A percentile compares a stretch with the other conserved stretches of the same genome.
phyloP scores from a whole-genome alignment of 2,113 vertebrate species.

The Microcebus murinus region DNA sequence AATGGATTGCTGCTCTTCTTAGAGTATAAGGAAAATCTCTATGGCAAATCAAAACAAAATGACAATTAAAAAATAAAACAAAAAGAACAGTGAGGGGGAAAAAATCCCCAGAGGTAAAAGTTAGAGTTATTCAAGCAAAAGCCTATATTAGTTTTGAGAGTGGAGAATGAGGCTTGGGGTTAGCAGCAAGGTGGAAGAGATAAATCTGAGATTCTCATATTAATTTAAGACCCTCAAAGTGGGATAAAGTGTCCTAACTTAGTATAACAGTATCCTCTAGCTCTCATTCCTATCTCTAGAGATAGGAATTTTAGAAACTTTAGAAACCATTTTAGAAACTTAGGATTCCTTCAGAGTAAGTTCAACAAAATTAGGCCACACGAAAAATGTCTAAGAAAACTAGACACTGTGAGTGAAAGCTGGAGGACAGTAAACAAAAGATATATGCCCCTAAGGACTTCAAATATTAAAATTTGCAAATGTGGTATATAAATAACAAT shows the following conservation, averaged over 20 bases:
- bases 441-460: not conserved
- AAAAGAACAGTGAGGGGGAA: not conserved
- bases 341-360: not conserved
- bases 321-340: not conserved
- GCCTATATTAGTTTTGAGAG: not conserved
- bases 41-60: not conserved
- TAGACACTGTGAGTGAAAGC: not conserved
- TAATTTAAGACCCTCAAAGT: not conserved
- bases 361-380: not conserved
- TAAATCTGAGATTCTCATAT: not conserved
- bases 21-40: not conserved
- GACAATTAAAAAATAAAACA: not conserved
- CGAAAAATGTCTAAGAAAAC: not conserved
- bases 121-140: not conserved
- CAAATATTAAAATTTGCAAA: not conserved
- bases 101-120: not conserved
- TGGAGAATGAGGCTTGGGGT: not conserved
- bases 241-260: not conserved
- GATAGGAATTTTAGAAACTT: too few relatives aligned
- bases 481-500: not conserved
- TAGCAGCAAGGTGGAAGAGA: not conserved
- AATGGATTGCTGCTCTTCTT: not conserved
- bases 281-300: not conserved
- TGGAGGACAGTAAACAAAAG: not conserved
- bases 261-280: not conserved